Evolutionary conservation across 2,888 invertebrate species (phyloP).

Genomic region (Lottia gigantea): DNA sequence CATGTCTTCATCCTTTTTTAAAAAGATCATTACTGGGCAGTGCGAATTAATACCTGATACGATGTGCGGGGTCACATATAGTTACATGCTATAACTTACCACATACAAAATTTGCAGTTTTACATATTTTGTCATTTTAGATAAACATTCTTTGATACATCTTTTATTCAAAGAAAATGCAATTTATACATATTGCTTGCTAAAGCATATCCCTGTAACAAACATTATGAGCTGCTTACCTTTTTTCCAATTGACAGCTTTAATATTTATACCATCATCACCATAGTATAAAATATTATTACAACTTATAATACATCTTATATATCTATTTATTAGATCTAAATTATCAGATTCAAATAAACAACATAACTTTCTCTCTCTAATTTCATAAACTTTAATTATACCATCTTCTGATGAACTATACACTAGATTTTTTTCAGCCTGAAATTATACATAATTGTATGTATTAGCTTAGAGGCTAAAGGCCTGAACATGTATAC

Average conservation of each 20-base stretch:
- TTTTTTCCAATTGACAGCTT: conserved; percentile 59
- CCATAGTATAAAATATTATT: conserved; percentile 50
- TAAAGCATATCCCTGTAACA: neutral
- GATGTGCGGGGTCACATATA: no score
- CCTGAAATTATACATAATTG: conserved; percentile 33
- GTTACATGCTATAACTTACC: no score
- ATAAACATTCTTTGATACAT: no score
- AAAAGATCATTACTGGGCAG: no score
- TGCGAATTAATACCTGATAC: no score
- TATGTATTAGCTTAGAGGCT: no score
- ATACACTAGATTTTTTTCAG: conserved; percentile 38
- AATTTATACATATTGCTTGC: neutral
- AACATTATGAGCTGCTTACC: conserved; percentile 39
- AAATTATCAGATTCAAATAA: conserved; percentile 57
- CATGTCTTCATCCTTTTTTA: no score
- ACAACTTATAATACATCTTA: conserved; percentile 43
- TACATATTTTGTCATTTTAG: no score
- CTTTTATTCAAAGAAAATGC: no score
- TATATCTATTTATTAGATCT: conserved; percentile 34
- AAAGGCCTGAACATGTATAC: no score
- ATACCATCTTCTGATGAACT: conserved; percentile 49
- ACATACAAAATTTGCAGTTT: no score
- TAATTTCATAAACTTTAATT: conserved; percentile 52
- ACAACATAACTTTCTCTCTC: conserved; percentile 42
- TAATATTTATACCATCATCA: conserved; percentile 61